Percentiles rank a stretch among this genome's conserved stretches.
Conservation (phyloP, 2,888 invertebrate genomes). For the Metallyticus violacea region DNA sequence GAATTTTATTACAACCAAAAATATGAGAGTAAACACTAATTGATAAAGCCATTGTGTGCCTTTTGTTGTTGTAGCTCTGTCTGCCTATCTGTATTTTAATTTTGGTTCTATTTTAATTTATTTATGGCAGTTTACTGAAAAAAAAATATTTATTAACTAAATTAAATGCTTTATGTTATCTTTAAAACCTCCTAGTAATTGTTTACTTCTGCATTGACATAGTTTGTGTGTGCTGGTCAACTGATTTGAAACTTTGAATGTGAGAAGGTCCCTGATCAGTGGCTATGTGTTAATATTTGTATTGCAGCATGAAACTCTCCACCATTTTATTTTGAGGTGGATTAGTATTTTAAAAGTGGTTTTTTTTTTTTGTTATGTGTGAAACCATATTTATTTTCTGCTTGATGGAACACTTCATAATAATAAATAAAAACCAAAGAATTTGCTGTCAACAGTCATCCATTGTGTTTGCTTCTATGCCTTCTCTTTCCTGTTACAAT, state of each 20-base stretch:
- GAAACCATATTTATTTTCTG: neutral
- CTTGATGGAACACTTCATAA: too few species aligned
- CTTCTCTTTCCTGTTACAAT: too few species aligned
- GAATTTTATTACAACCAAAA: too few species aligned
- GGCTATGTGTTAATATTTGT: neutral
- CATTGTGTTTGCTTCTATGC: too few species aligned
- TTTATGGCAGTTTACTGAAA: neutral
- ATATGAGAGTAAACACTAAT: too few species aligned
- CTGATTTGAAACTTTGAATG: neutral
- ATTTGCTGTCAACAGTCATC: neutral
- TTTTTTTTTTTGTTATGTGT: neutral
- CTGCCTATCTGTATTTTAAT: neutral
- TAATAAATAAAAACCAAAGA: neutral
- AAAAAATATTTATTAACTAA: neutral
- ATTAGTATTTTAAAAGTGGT: neutral
- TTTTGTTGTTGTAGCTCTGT: neutral
- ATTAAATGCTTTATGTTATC: neutral
- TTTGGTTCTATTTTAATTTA: neutral
- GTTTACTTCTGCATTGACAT: neutral
- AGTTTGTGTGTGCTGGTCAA: neutral
- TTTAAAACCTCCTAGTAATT: neutral
- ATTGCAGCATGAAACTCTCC: neutral
- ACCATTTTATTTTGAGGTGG: neutral
- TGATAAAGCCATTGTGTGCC: neutral
- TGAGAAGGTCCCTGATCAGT: neutral